Percentiles rank a stretch among this genome's conserved stretches.
phyloP scores from a whole-genome alignment of 2,888 invertebrate genomes.

The Neocrepidodera transversa region DNA sequence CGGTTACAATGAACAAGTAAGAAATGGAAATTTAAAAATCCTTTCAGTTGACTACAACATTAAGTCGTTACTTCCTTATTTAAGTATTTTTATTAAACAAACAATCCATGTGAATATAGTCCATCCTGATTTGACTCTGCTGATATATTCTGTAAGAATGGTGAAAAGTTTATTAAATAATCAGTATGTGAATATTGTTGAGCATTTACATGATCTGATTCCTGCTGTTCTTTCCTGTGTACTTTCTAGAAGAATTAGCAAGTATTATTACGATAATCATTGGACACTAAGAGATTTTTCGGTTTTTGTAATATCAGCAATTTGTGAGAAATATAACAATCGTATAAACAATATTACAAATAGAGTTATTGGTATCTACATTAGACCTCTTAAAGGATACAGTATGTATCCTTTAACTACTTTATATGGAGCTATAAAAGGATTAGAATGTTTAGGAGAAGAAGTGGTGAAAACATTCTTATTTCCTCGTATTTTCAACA shows the following conservation, averaged over 20 bases:
- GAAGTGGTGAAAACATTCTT: constrained; percentile 44
- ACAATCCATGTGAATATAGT: constrained; percentile 49
- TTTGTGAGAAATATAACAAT: constrained; percentile 46
- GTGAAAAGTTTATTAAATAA: constrained; percentile 49
- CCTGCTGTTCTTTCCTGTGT: constrained; percentile 50
- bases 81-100: constrained; percentile 48
- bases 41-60: constrained; percentile 46
- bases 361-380: constrained; percentile 47
- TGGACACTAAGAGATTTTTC: constrained; percentile 53
- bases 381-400: constrained; percentile 43
- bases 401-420: constrained; percentile 45
- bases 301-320: constrained; percentile 45
- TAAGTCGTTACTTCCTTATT: constrained; percentile 45
- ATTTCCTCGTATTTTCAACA: constrained; percentile 43
- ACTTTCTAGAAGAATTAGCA: constrained; percentile 48
- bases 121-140: constrained; percentile 48
- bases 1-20: constrained; percentile 50
- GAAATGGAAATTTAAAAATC: constrained; percentile 47
- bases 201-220: constrained; percentile 46
- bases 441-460: constrained; percentile 49
- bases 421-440: constrained; percentile 51
- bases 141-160: constrained; percentile 51
- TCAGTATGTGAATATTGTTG: constrained; percentile 42
- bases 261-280: constrained; percentile 51
- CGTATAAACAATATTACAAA: constrained; percentile 47